Conservation (phyloP, 2,888 invertebrate genomes). For the Glaucopsyche alexis region DNA sequence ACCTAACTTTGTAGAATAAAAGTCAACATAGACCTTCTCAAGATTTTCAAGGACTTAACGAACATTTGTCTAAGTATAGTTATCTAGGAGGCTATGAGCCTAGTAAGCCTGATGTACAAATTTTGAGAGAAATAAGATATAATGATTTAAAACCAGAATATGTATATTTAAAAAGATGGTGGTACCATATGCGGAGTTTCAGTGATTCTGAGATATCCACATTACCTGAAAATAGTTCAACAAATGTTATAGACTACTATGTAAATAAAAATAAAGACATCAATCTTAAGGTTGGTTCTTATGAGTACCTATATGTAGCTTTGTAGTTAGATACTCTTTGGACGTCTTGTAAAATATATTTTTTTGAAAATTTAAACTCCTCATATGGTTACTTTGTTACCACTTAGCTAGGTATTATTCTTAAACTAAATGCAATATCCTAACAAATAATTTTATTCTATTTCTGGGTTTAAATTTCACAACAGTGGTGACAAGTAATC, state of each 20-base stretch:
- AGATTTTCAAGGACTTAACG: conserved; percentile 59
- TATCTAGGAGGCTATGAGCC: conserved; percentile 80
- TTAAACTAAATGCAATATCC: neutral
- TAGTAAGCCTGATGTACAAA: conserved; percentile 70
- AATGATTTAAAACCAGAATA: conserved; percentile 61
- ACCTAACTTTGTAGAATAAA: conserved; percentile 59
- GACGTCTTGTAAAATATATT: conserved; percentile 30
- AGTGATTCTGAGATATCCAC: conserved; percentile 67
- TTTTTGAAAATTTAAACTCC: conserved; percentile 48
- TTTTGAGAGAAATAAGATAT: conserved; percentile 55
- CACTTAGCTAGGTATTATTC: conserved; percentile 38
- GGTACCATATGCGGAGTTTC: conserved; percentile 81
- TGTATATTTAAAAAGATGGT: conserved; percentile 80
- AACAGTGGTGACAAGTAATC: conserved; percentile 67
- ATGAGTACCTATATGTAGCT: conserved; percentile 35
- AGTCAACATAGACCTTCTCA: conserved; percentile 44
- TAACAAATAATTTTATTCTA: conserved; percentile 42
- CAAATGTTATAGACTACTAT: conserved; percentile 45
- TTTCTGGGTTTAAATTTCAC: conserved; percentile 59
- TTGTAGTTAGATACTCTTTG: conserved; percentile 33
- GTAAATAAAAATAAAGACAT: conserved; percentile 49
- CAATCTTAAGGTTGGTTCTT: conserved; percentile 60
- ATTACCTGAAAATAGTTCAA: conserved; percentile 58
- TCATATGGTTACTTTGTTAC: conserved; percentile 67
- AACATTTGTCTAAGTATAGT: conserved; percentile 76